Evolutionary conservation across 2,113 vertebrate species (phyloP), one percentile per base, ranked within the genome.

Genomic region (Saccopteryx bilineata): DNA sequence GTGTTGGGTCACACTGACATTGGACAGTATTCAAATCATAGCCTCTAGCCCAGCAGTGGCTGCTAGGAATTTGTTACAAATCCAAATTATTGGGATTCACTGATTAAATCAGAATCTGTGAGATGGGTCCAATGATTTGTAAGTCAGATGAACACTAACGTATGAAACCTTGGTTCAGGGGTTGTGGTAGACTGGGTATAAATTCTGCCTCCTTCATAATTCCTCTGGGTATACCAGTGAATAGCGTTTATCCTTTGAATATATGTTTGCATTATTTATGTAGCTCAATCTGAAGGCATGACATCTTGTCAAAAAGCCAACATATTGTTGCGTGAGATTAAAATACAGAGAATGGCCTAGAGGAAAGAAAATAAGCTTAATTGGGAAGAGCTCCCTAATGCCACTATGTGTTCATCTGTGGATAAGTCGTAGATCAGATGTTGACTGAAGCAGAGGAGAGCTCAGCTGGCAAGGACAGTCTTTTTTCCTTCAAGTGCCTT

Each of bases 311-410:
- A 76, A 85, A 93, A 89, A 91, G 23, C 24, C 23, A 63, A 19
- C 46, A 65, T 46, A 14, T 52, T 6, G 54, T 78, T 75, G 7
- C 2, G 7, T 82, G n/a, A 56, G 52, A 93, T 94, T 87, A 87
- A 94, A 80, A 85, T 78, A 65, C 65, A 94, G 72, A 93, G 48
- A 81, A 89, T 93, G 50, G 21, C 58, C 33, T 86, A 81, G 15
- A 83, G 69, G 8, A 82, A 90, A 80, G 58, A 91, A 83, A 89
- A 79, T 39, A 89, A 69, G 14, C 69, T 65, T 69, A 81, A 78
- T 31, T 82, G 18, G n/a, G 65, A 93, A 86, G 60, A 94, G 60
- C 18, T 74, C 58, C 33, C 6, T 83, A 82, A 66, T 5, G 65
- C 48, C 23, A 81, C 9, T 52, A 31, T 76, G 17, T 71, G n/a